A percentile compares a stretch with the other conserved stretches of the same genome.
Conservation (phyloP, 2,113 vertebrate species). For the Crotalus helleri region DNA sequence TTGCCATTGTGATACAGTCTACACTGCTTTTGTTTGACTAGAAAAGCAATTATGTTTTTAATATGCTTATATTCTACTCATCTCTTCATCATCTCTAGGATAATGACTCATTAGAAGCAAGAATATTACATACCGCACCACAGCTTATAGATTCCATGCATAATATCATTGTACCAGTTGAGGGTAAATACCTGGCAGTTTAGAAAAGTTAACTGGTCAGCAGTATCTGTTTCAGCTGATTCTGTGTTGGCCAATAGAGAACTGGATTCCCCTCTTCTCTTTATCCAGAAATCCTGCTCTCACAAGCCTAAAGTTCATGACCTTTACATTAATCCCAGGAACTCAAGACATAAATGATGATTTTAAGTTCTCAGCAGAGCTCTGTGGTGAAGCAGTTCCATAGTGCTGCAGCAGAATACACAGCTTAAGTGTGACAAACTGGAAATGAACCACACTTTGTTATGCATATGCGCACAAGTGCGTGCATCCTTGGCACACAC, state of each 20-base stretch:
- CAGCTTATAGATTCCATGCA: slow-evolving; percentile 33
- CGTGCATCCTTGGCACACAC: not conserved
- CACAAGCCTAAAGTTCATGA: slow-evolving; percentile 22
- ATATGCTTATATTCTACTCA: slow-evolving; percentile 54
- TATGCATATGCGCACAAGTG: not conserved
- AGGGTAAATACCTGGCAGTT: slow-evolving; percentile 33
- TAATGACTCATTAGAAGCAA: slow-evolving; percentile 61
- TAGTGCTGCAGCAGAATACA: rapidly evolving
- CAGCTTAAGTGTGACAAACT: not conserved
- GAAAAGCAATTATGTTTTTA: slow-evolving; percentile 63
- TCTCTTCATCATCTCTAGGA: slow-evolving; percentile 48
- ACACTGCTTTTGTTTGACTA: slow-evolving; percentile 50
- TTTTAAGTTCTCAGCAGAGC: not conserved
- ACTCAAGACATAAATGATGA: not conserved
- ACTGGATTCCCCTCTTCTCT: not conserved
- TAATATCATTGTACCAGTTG: slow-evolving; percentile 42
- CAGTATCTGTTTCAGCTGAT: slow-evolving; percentile 14
- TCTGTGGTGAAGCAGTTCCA: slow-evolving; percentile 16
- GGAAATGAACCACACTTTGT: not conserved
- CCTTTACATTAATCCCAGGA: not conserved
- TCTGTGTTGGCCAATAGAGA: not conserved
- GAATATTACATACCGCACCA: slow-evolving; percentile 54
- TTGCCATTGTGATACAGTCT: slow-evolving; percentile 17
- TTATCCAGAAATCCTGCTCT: not conserved
- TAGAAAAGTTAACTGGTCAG: slow-evolving; percentile 29